Conservation (phyloP, 2,888 invertebrate genomes). For the Spatulosminthurus flaviceps region DNA sequence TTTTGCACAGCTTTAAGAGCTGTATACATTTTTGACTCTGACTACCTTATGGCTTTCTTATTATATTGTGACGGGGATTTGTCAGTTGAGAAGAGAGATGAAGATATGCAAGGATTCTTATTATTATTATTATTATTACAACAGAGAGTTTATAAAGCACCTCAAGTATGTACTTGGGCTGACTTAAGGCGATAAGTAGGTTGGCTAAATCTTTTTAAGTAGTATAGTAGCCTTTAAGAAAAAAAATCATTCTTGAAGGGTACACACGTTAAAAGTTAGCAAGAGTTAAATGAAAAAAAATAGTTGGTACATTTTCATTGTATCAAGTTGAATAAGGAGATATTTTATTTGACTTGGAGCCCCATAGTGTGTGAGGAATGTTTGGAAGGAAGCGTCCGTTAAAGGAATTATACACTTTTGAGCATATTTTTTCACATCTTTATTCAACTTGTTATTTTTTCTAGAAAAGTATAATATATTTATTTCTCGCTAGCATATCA, state of each 20-base stretch:
- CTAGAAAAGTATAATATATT: too few relatives aligned
- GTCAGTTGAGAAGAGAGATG: not conserved
- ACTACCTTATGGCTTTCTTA: constrained; percentile 9
- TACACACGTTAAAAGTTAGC: too few relatives aligned
- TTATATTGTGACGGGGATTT: not conserved
- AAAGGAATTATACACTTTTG: constrained; percentile 34
- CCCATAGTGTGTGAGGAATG: constrained; percentile 43
- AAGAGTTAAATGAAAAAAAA: too few relatives aligned
- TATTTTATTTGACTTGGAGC: constrained; percentile 26
- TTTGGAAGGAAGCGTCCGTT: constrained; percentile 11
- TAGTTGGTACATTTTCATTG: not conserved
- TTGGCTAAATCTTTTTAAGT: not conserved
- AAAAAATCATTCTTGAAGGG: too few relatives aligned
- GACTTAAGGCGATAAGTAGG: not conserved
- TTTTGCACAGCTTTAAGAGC: not conserved
- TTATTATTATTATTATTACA: not conserved
- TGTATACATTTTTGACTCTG: too few relatives aligned
- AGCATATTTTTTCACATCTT: constrained; percentile 24
- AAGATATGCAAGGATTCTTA: not conserved
- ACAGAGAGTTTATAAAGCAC: not conserved
- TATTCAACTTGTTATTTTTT: too few relatives aligned
- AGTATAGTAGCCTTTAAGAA: not conserved
- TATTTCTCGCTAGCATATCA: not conserved
- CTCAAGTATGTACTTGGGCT: not conserved
- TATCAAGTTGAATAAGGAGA: not conserved